Evolutionary conservation across 1,140 invertebrate species (phyloP).

Genomic region (Vanessa tameamea): DNA sequence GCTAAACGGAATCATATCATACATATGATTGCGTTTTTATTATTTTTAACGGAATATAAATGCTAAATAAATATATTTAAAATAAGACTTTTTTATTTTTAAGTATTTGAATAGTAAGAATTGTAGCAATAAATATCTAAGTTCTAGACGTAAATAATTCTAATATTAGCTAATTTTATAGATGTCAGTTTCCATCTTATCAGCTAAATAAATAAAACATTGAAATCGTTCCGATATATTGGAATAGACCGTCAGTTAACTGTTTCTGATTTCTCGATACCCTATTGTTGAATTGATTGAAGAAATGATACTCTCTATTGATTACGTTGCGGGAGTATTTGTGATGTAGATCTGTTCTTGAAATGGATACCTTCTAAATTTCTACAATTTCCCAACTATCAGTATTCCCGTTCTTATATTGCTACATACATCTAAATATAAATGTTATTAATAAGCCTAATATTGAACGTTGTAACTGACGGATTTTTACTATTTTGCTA

Average conservation of each 20-base stretch:
- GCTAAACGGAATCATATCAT: no score
- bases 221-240: conserved; percentile 6
- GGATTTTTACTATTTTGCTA: no score
- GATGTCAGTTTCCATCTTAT: conserved; percentile 26
- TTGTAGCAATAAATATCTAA: no score
- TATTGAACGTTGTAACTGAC: no score
- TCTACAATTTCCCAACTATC: not conserved
- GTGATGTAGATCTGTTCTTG: conserved; percentile 1
- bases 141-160: not conserved
- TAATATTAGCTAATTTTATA: not conserved
- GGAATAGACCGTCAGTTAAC: conserved; percentile 22
- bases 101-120: no score
- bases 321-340: conserved; percentile 4
- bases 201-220: conserved; percentile 25
- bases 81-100: no score
- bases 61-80: no score
- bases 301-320: conserved; percentile 13
- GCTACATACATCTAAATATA: no score
- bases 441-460: no score
- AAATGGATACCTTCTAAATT: conserved; percentile 3
- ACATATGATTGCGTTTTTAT: no score
- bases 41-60: no score
- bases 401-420: not conserved
- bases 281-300: conserved; percentile 15
- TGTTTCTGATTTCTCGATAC: conserved; percentile 21